Evolutionary conservation across 2,113 vertebrate genomes (phyloP).

Genomic region (Bolborhynchus lineola): DNA sequence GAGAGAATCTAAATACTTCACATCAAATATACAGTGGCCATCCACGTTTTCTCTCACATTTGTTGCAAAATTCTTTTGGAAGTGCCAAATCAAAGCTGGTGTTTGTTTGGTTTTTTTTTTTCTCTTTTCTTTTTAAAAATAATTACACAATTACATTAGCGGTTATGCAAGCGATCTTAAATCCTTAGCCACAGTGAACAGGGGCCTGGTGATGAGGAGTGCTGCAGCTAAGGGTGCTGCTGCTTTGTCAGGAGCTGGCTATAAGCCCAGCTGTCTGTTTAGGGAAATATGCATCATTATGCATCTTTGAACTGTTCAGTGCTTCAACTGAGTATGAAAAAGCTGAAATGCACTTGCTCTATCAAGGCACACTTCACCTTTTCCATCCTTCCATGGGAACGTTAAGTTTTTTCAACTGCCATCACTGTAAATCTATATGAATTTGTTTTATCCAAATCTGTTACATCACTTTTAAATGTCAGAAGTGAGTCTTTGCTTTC

Average conservation of each 20-base stretch:
- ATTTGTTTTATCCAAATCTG: conserved; percentile 69
- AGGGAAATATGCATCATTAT: conserved; percentile 65
- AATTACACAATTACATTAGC: conserved; percentile 65
- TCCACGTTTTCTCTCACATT: conserved; percentile 60
- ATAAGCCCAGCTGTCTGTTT: conserved; percentile 47
- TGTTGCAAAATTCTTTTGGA: conserved; percentile 62
- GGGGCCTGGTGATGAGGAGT: conserved; percentile 55
- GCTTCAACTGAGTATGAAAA: conserved; percentile 63
- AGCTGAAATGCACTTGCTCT: conserved; percentile 73
- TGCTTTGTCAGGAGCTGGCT: conserved; percentile 42
- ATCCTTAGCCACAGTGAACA: conserved; percentile 69
- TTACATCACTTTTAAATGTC: conserved; percentile 35
- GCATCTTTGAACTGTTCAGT: conserved; percentile 54
- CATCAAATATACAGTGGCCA: conserved; percentile 76
- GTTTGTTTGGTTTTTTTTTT: background rate
- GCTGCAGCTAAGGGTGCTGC: conserved; percentile 52
- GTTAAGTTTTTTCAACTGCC: conserved; percentile 65
- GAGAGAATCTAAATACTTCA: conserved; percentile 77
- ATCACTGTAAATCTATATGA: conserved; percentile 24
- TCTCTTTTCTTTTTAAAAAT: background rate
- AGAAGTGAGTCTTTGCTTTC: conserved; percentile 71
- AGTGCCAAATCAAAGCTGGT: conserved; percentile 74
- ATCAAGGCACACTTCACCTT: conserved; percentile 73
- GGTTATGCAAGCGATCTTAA: conserved; percentile 64
- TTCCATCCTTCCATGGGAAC: conserved; percentile 66